phyloP scores from a whole-genome alignment of 2,113 vertebrate species.

The Trogon surrucura region DNA sequence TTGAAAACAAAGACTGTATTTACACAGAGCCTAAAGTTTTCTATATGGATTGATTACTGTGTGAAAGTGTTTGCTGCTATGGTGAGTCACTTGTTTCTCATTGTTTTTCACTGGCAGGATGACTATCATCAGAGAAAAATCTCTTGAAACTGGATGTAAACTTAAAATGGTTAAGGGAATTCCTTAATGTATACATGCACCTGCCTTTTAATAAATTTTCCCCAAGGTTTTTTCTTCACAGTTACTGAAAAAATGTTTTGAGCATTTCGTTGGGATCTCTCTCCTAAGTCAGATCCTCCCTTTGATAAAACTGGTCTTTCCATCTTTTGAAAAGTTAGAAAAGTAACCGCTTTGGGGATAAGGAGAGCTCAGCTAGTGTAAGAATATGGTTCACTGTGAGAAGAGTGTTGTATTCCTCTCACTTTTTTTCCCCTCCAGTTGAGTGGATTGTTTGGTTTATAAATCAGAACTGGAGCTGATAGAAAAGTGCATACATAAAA shows the following conservation, averaged over 20 bases:
- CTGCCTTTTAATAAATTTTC: slow-evolving; percentile 33
- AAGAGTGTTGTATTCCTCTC: not conserved
- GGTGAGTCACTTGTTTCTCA: slow-evolving; percentile 33
- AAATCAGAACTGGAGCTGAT: slow-evolving; percentile 13
- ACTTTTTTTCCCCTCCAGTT: fast-evolving
- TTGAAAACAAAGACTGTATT: not conserved
- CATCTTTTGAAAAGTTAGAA: not conserved
- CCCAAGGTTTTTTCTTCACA: slow-evolving; percentile 11
- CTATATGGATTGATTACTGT: not conserved
- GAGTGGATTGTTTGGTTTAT: slow-evolving; percentile 3
- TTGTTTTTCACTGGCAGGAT: slow-evolving; percentile 43
- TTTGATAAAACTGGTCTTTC: slow-evolving; percentile 32
- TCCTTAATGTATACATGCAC: slow-evolving; percentile 25
- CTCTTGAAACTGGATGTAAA: slow-evolving; percentile 38
- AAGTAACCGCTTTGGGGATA: not conserved
- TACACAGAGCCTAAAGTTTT: not conserved
- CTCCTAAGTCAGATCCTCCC: not conserved
- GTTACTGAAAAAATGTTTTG: slow-evolving; percentile 53
- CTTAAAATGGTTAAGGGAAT: slow-evolving; percentile 16
- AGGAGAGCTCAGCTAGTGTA: not conserved
- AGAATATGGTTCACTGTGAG: not conserved
- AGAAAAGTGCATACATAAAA: not conserved
- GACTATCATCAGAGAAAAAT: slow-evolving; percentile 51
- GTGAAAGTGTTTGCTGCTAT: not conserved
- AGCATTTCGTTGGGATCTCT: not conserved